Evolutionary conservation across 2,113 vertebrate genomes (phyloP), one percentile per base, ranked within the genome.

Genomic region (Syngnathus scovelli): DNA sequence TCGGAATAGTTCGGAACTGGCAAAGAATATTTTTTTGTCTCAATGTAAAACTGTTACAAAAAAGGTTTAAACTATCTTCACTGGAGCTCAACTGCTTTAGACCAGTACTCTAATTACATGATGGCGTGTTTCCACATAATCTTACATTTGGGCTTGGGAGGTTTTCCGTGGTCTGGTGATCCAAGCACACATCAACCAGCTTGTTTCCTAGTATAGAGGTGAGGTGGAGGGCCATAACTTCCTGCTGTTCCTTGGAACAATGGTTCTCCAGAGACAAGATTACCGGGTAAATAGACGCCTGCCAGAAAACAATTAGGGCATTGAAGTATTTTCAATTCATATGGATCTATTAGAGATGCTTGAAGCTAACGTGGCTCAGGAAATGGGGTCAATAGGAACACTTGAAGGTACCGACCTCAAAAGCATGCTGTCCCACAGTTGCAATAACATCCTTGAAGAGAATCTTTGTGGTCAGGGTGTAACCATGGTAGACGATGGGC

Each of bases 201-300:
- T 84, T 85, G 0, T 92, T 90, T 44, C 91, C 92, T 1, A 96
- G 87, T 69, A 93, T 91, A 16, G 0, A 85, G 69, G 87, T 71
- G 70, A 97, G 69, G 71, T 84, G 78, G 0, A 80, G 27, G 65
- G 94, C 93, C 89, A 95, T 94, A 56, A 91, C 83, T 75, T 92
- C 90, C 75, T 97, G 94, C 72, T 97, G 95, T 15, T 82, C 19
- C 21, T 70, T 67, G 41, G 89, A 92, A 83, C 94, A 96, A 80
- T 95, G 95, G 75, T 95, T 96, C 81, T 96, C 94, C 86, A 96
- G 78, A 16, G 94, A 98, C 21, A 97, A 84, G 37, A 96, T 82
- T 44, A 98, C n/a, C 0, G 94, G 94, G 78, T 93, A 95, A 2
- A 90, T 85, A 52, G 94, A 96, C 19, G 87, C 84, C 95, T 95